Conservation (phyloP, 1,140 invertebrate genomes). For the Phocides pigmalion region DNA sequence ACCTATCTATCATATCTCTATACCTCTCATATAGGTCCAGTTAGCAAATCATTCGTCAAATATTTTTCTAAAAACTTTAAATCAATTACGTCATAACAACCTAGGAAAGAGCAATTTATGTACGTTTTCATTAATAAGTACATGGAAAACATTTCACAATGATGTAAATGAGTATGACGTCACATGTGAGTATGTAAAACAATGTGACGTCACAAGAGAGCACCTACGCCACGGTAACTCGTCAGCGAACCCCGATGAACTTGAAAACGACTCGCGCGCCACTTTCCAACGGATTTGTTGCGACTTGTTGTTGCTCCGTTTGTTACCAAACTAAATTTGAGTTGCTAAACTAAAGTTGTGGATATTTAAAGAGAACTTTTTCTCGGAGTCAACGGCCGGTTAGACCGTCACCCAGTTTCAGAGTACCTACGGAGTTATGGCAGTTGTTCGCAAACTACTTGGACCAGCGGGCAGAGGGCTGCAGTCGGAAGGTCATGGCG, state of each 20-base stretch:
- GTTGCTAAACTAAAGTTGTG: conserved; percentile 82
- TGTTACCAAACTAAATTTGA: conserved; percentile 83
- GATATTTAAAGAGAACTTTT: conserved; percentile 84
- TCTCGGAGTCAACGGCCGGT: conserved; percentile 81
- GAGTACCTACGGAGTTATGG: conserved; percentile 81
- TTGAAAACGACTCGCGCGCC: conserved; percentile 81
- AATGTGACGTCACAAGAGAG: conserved; percentile 3
- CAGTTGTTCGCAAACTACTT: conserved; percentile 81
- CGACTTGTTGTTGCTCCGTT: conserved; percentile 80
- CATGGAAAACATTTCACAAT: neutral
- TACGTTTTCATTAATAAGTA: no score
- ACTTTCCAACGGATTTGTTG: conserved; percentile 77
- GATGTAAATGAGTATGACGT: conserved; percentile 25
- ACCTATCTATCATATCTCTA: no score
- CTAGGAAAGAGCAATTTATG: no score
- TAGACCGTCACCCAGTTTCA: conserved; percentile 81
- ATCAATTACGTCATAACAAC: no score
- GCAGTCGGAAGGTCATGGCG: conserved; percentile 78
- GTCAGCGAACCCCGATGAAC: conserved; percentile 52
- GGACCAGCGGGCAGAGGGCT: conserved; percentile 70
- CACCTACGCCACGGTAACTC: conserved; percentile 14
- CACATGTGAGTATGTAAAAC: conserved; percentile 25
- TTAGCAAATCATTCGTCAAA: no score
- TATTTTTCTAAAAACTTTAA: no score
- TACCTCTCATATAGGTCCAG: no score